These are phyloP conservation scores for Drosophila rellima DNA, from an alignment of 2,888 invertebrate genomes.

Conservation along the genomic window DNA sequence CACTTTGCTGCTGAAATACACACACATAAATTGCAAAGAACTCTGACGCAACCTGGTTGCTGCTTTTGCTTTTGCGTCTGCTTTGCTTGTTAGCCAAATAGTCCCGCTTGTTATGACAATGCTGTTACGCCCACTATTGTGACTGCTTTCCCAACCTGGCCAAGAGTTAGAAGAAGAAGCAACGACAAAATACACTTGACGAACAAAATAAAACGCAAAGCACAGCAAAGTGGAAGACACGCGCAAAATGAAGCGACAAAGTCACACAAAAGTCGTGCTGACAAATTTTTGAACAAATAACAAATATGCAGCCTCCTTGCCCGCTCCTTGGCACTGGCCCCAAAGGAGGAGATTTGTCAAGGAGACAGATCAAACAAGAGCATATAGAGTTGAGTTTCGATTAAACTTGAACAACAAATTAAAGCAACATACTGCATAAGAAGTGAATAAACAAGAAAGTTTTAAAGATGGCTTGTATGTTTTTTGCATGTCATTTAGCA, in stretches of 20 bases:
- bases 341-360: constrained; percentile 20
- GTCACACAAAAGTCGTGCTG: constrained; percentile 67
- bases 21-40: constrained; percentile 32
- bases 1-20: constrained; percentile 23
- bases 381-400: constrained; percentile 18
- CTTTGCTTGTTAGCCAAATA: constrained; percentile 60
- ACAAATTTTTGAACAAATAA: constrained; percentile 68
- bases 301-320: constrained; percentile 45
- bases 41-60: constrained; percentile 37
- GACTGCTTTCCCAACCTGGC: not conserved
- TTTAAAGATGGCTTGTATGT: constrained; percentile 8
- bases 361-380: constrained; percentile 26
- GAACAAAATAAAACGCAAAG: constrained; percentile 42
- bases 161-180: constrained; percentile 3
- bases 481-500: constrained; percentile 66
- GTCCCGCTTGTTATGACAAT: constrained; percentile 62
- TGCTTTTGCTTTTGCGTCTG: constrained; percentile 16
- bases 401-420: constrained; percentile 12
- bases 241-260: constrained; percentile 62
- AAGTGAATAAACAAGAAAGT: constrained; percentile 4
- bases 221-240: constrained; percentile 33
- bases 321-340: not conserved
- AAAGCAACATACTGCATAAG: constrained; percentile 4
- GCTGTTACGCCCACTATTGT: constrained; percentile 16
- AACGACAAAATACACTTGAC: constrained; percentile 51